Base-by-base conservation (phyloP, 2,888 invertebrate genomes). In the Pollenia amentaria region DNA sequence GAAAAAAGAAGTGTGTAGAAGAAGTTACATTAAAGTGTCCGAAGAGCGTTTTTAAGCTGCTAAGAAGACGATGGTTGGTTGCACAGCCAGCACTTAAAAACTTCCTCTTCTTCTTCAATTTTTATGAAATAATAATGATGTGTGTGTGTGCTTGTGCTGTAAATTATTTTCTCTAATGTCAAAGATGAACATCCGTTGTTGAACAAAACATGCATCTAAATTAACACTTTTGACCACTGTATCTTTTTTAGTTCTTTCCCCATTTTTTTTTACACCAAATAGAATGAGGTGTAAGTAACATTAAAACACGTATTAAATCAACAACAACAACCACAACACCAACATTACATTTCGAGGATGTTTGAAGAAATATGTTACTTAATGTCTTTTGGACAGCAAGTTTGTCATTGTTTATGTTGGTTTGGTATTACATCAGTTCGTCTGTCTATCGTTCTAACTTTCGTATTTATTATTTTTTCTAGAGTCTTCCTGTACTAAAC, bases 221-320 rank as follows among this genome's bases (percentile, higher is more conserved):
- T 80, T 80, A 80, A 72, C 72, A 64, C 80, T 80, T 80, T 64
- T 53, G 72, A 65, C 65, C 55, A 73, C 65, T 48, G 48, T 69
- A 60, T 14, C 40, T 18, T 14, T 18, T 3, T 38, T 3, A 46
- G n/a, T 60, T 42, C 16, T 10, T n/a, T 44, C 55, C 10, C 48
- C 55, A 69, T 67, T 44, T 67, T 14, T 44, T 18, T 48, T 40
- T 67, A n/a, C 48, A 53, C 3, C 51, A 42, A 1, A 38, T 29
- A 44, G 46, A 65, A 51, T 16, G 55, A 80, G 67, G 75, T 82
- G 67, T 60, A 60, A 53, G 64, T 40, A 46, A 29, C 76, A 70
- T 81, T 65, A 38, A 76, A 55, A 70, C 72, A 72, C 72, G 79
- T 80, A 55, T 29, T 29, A 6, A 12, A 62, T 77, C 40, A 70